These are phyloP conservation scores for Drosophila glabriapex DNA, from an alignment of 2,888 invertebrate genomes.

Conservation along the genomic window DNA sequence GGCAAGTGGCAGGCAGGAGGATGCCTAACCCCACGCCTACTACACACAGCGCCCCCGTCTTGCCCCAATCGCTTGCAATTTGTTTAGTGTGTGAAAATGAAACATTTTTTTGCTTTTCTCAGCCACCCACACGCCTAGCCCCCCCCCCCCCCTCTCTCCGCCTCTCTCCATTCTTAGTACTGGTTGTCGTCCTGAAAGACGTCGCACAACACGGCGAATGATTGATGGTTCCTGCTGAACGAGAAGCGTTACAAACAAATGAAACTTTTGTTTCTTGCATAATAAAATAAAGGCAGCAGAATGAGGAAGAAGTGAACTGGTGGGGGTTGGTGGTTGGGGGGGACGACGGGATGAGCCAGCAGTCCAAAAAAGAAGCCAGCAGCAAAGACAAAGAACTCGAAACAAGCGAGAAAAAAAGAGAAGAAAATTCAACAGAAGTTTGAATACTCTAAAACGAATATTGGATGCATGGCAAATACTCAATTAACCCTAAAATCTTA, in stretches of 20 bases:
- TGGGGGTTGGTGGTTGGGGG: too few relatives aligned
- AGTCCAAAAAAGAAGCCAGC: conserved; percentile 1
- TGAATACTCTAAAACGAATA: conserved; percentile 11
- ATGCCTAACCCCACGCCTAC: background rate
- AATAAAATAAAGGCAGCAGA: conserved; percentile 61
- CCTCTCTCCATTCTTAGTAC: conserved; percentile 7
- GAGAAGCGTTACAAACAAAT: conserved; percentile 76
- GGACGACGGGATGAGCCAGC: background rate
- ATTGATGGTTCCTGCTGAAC: conserved; percentile 77
- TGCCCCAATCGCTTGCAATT: conserved; percentile 64
- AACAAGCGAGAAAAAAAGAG: background rate
- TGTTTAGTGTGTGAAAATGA: conserved; percentile 80
- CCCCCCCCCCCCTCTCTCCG: background rate
- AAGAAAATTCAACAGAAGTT: background rate
- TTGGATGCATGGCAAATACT: background rate
- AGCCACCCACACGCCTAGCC: conserved; percentile 14
- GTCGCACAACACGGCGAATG: conserved; percentile 77
- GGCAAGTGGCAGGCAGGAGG: conserved; percentile 44
- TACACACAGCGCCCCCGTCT: background rate
- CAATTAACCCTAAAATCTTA: background rate
- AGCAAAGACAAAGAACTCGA: conserved; percentile 14
- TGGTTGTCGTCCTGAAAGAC: conserved; percentile 49
- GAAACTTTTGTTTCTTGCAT: conserved; percentile 82
- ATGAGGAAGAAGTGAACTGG: background rate
- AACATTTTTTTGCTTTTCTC: conserved; percentile 57